Base-by-base conservation (phyloP, 2,113 vertebrate species). In the Rhinolophus ferrumequinum region DNA sequence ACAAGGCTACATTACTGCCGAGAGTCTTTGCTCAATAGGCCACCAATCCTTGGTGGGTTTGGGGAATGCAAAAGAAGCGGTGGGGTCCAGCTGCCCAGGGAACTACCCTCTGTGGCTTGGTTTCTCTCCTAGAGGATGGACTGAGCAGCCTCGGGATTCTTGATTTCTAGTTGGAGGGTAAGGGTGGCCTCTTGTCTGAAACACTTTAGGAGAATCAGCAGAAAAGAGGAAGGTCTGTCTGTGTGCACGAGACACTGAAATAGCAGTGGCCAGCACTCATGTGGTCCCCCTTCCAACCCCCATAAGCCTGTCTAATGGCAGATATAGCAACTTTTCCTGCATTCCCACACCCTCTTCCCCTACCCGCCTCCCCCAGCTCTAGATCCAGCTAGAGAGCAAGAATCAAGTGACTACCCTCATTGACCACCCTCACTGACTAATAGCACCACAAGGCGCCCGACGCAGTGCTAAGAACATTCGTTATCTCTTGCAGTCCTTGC, bases 121-220 rank as follows among this genome's bases (percentile, higher is more conserved):
- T 91, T 91, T 60, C 28, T 93, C 28, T 94, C 69, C 8, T 12
- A 9, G 41, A 62, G 64, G 4, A 64, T 3, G 11, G 38, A n/a
- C 41, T 75, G 9, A 60, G 64, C 15, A 75, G 77, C 24, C 24
- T 90, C 8, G 54, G 21, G 64, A 38, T 35, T 85, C 60, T 52
- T 22, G 50, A 38, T 77, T 90, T 95, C 60, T 77, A 88, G 21
- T 6, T 66, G 50, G 38, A 95, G 67, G 64, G 10, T 73, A 86
- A 77, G 47, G 69, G 79, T 52, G 22, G 33, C 54, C 44, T 96
- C 73, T 35, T 50, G 73, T 84, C 64, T 83, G 79, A 94, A 62
- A 87, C 10, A 80, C 54, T 97, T 95, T 1, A 56, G 94, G 90
- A 93, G 96, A 72, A 88, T 95, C 93, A 97, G 97, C 86, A 96